These are phyloP conservation scores for Rhizomys pruinosus DNA, from an alignment of 2,113 vertebrate genomes.

Conservation along the genomic window DNA sequence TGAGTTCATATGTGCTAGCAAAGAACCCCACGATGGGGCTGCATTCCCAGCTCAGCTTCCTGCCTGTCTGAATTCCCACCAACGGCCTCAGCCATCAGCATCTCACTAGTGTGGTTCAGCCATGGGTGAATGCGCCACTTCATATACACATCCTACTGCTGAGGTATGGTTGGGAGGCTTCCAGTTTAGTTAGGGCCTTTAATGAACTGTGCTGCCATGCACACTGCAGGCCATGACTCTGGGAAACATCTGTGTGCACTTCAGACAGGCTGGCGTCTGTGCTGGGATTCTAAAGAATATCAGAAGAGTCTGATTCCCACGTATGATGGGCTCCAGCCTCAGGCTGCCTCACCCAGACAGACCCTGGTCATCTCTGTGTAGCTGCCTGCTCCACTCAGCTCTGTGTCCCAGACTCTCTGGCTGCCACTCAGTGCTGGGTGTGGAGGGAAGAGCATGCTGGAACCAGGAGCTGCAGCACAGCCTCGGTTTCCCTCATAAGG, in stretches of 20 bases:
- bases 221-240: not conserved
- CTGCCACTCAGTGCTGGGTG: not conserved
- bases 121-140: rapidly evolving
- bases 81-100: rapidly evolving
- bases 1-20: not conserved
- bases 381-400: not conserved
- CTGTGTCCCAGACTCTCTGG: not conserved
- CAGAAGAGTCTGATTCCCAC: not conserved
- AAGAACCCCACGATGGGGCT: not conserved
- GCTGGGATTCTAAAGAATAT: rapidly evolving
- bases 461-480: not conserved
- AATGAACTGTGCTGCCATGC: rapidly evolving
- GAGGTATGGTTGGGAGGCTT: not conserved
- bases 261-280: not conserved
- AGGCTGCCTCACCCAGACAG: not conserved
- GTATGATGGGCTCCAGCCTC: not conserved
- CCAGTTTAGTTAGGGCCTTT: not conserved
- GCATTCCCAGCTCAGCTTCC: not conserved
- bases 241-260: too few species aligned
- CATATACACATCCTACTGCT: not conserved
- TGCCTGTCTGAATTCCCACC: not conserved
- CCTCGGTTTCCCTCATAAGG: not conserved
- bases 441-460: too few species aligned
- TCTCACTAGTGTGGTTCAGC: rapidly evolving
- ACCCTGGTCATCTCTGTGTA: too few species aligned